phyloP scores from a whole-genome alignment of 2,113 vertebrate genomes.

The Tyrannus savana region DNA sequence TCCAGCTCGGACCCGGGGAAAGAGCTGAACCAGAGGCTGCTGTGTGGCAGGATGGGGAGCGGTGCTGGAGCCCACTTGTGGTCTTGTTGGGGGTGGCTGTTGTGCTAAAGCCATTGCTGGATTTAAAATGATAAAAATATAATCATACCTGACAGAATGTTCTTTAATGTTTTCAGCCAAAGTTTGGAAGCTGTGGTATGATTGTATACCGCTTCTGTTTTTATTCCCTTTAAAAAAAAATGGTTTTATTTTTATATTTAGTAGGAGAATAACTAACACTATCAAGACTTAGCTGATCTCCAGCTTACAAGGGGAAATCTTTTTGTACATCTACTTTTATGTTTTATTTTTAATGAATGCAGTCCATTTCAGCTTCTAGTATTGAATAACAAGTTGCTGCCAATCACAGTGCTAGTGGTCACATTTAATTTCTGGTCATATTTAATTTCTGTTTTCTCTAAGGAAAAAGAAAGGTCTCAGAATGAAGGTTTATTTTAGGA shows the following conservation, averaged over 20 bases:
- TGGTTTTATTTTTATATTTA: background rate
- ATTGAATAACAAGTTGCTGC: background rate
- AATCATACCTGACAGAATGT: background rate
- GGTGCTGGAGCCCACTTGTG: background rate
- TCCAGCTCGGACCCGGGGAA: background rate
- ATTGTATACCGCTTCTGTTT: background rate
- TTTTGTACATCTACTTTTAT: background rate
- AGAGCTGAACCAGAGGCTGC: background rate
- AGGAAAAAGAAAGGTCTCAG: background rate
- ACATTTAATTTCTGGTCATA: background rate
- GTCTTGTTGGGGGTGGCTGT: background rate
- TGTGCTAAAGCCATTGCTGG: background rate
- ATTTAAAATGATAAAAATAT: background rate
- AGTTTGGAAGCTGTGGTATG: background rate
- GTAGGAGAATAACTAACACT: background rate
- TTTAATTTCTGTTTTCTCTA: constrained; percentile 9
- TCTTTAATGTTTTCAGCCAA: background rate
- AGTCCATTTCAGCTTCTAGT: background rate
- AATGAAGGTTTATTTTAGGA: constrained; percentile 24
- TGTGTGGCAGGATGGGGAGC: background rate
- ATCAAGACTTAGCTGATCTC: background rate
- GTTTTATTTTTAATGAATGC: background rate
- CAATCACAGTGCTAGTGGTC: background rate
- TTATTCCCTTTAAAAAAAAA: background rate
- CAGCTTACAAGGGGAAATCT: background rate